phyloP scores from a whole-genome alignment of 1,140 invertebrate genomes.

The Sinella curviseta region DNA sequence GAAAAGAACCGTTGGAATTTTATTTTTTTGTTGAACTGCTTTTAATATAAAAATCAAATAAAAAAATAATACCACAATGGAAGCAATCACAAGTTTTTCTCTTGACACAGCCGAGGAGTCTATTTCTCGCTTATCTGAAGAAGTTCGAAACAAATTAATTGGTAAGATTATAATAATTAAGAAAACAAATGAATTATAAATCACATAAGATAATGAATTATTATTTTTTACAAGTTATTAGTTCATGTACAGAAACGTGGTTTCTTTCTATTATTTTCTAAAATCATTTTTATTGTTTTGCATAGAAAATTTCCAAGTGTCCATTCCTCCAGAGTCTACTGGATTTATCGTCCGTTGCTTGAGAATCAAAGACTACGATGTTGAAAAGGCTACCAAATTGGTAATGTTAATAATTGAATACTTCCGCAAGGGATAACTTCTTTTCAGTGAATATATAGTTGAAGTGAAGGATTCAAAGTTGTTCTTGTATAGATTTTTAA shows the following conservation, averaged over 20 bases:
- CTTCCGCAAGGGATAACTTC: not conserved
- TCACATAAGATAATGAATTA: no score
- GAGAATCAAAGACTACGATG: slow-evolving; percentile 13
- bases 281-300: not conserved
- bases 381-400: not conserved
- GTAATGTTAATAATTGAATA: not conserved
- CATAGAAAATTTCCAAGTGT: not conserved
- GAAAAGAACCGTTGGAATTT: no score
- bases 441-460: not conserved
- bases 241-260: no score
- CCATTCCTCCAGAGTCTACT: not conserved
- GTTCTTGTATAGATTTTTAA: not conserved
- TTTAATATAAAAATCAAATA: slow-evolving; percentile 3
- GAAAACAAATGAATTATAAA: no score
- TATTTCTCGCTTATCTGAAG: not conserved
- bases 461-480: not conserved
- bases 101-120: not conserved
- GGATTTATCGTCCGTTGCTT: slow-evolving; percentile 13
- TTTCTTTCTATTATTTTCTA: no score
- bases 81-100: not conserved
- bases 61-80: not conserved
- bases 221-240: no score
- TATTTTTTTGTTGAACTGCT: no score
- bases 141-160: not conserved
- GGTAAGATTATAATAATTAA: no score